phyloP scores from a whole-genome alignment of 2,113 vertebrate genomes.

The Eubucco bourcierii region DNA sequence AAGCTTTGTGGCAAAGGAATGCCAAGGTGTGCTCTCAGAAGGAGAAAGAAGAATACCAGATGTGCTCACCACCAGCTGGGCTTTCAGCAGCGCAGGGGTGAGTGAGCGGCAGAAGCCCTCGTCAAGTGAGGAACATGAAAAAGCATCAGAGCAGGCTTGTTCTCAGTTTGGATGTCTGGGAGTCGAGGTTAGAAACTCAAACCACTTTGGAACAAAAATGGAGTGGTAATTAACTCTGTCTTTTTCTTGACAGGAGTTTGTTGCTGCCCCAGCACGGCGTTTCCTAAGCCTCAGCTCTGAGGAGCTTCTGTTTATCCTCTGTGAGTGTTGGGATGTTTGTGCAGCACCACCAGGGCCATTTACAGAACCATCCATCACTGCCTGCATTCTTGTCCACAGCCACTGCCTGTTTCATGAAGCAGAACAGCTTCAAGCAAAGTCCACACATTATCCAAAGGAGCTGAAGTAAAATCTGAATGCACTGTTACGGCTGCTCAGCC shows the following conservation, averaged over 20 bases:
- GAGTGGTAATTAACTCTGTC: neutral
- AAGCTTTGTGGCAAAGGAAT: neutral
- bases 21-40: neutral
- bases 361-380: no score
- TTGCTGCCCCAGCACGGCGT: neutral
- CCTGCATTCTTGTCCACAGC: no score
- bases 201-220: neutral
- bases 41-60: neutral
- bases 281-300: no score
- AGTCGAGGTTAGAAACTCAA: neutral
- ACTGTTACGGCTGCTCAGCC: no score
- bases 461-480: no score
- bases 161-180: neutral
- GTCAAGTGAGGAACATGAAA: neutral
- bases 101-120: accelerated
- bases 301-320: no score
- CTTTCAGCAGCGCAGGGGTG: neutral
- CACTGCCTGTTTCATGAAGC: no score
- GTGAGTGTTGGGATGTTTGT: no score
- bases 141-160: neutral
- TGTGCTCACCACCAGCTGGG: accelerated
- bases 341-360: no score
- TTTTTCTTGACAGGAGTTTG: neutral
- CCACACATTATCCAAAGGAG: no score
- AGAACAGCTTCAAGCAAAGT: no score